Base-by-base conservation (phyloP, 2,113 vertebrate genomes). In the Emydura subglobosa region DNA sequence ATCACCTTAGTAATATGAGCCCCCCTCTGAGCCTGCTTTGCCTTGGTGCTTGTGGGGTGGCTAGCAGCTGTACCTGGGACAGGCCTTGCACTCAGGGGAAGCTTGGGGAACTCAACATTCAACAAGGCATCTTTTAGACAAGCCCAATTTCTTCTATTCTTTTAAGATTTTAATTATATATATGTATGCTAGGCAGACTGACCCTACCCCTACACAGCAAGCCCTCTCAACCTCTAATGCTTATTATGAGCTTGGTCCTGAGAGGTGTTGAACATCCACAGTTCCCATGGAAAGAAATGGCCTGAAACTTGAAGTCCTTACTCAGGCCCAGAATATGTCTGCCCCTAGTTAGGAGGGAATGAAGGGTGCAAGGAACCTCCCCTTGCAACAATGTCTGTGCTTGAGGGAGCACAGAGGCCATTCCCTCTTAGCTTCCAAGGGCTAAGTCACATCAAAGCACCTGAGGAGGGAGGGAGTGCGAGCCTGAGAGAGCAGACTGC, bases 161-260 rank as follows among this genome's bases (percentile, higher is more conserved):
- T 97, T 94, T 93, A 82, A 76, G 79, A 16, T 2, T 25, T 27
- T 19, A 68, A 39, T 4, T 19, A 50, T 65, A 49, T 44, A 31
- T 29, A 68, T 4, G 24, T 22, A 44, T 51, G 78, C 14, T 10
- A 24, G 12, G 27, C 54, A 1, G 0, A 0, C 47, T 54, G 87
- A 51, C 54, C 55, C 83, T 19, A 34, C 10, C 50, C 54, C 83
- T 19, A 34, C 7, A 50, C 39, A 50, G 9, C 6, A 59, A 50
- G 21, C n/a, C 34, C 49, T 47, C 47, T 25, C 80, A 53, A 25
- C 25, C 1, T 19, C 14, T 24, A 1, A 1, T 2, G 16, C 57
- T 72, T 24, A 3, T 55, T 80, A 21, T 0, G 2, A 22, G 50
- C 14, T 65, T 34, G 29, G 61, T 61, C 59, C 3, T 3, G 59